These are phyloP conservation scores for Lumbricus terrestris DNA, from an alignment of 2,888 invertebrate genomes.

Conservation along the genomic window DNA sequence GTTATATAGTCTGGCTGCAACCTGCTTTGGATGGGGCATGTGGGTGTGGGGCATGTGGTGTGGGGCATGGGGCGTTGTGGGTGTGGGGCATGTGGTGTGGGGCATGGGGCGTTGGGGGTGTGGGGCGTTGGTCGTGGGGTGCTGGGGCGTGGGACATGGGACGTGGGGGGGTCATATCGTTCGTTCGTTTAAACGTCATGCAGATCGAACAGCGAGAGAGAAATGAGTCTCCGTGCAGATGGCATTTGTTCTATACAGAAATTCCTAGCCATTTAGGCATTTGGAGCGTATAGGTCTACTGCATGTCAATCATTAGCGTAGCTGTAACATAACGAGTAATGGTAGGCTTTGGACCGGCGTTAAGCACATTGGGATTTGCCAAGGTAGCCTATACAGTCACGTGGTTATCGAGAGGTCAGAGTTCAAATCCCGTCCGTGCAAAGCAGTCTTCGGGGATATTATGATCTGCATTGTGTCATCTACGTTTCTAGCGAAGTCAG, in stretches of 20 bases:
- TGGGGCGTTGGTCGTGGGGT: no score
- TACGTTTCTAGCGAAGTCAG: no score
- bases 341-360: background rate
- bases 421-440: no score
- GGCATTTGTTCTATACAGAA: background rate
- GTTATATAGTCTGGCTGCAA: background rate
- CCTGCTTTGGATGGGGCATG: background rate
- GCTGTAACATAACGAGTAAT: background rate
- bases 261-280: background rate
- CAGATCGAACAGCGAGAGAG: background rate
- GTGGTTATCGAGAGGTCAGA: no score
- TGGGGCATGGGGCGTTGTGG: no score
- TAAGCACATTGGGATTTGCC: background rate
- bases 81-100: no score
- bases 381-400: no score
- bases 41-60: no score
- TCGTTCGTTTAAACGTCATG: background rate
- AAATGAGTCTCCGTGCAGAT: background rate
- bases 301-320: background rate
- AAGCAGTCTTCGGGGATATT: no score
- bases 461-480: no score
- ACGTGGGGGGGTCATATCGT: background rate
- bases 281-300: background rate
- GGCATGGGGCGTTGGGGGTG: no score
- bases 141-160: no score